These are phyloP conservation scores for Brevimyrus niger DNA, from an alignment of 2,113 vertebrate species.

Conservation along the genomic window DNA sequence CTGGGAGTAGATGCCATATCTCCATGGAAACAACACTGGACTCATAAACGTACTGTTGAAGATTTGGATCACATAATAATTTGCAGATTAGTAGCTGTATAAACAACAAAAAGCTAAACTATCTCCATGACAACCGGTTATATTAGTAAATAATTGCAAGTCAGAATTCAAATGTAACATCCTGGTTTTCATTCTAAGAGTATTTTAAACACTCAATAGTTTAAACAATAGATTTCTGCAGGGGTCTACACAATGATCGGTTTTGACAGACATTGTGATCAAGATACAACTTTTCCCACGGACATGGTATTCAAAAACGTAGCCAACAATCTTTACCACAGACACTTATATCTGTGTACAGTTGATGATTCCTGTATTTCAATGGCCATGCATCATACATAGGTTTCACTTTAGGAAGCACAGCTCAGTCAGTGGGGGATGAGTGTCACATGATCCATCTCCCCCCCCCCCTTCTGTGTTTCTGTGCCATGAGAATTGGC, in stretches of 20 bases:
- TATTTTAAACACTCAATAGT: background rate
- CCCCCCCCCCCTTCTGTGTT: background rate
- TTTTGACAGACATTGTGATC: background rate
- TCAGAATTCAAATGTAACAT: background rate
- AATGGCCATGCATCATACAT: background rate
- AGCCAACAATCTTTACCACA: background rate
- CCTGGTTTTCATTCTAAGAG: background rate
- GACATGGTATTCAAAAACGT: background rate
- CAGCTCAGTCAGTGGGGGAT: background rate
- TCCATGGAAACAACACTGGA: slow-evolving; percentile 43
- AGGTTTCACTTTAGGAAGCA: background rate
- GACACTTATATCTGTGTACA: background rate
- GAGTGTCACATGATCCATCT: background rate
- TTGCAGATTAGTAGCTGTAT: background rate
- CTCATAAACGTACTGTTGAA: background rate
- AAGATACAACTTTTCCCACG: background rate
- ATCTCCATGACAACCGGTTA: background rate
- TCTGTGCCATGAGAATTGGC: background rate
- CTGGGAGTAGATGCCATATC: slow-evolving; percentile 41
- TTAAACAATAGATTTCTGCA: background rate
- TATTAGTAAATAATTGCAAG: background rate
- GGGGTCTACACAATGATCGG: background rate
- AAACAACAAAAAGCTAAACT: background rate
- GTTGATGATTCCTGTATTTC: background rate
- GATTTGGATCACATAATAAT: slow-evolving; percentile 2